phyloP scores from a whole-genome alignment of 2,113 vertebrate species.

The Prionailurus viverrinus region DNA sequence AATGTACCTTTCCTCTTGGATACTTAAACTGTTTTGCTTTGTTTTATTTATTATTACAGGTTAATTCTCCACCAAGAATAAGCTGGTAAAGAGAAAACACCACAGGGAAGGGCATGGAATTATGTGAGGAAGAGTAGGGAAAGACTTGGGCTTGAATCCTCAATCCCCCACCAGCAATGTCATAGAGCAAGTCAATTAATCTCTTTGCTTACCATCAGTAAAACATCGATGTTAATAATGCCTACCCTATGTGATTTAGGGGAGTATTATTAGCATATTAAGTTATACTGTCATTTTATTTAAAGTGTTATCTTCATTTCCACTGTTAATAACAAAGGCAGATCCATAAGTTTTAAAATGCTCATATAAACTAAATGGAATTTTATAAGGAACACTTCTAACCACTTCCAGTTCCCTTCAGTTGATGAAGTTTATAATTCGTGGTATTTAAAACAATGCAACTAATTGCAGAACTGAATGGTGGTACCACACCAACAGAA shows the following conservation, averaged over 20 bases:
- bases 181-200: not conserved
- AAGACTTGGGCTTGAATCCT: not conserved
- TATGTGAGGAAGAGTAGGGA: not conserved
- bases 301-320: constrained; percentile 42
- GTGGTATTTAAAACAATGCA: constrained; percentile 6
- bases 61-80: constrained; percentile 49
- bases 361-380: not conserved
- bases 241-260: not conserved
- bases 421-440: constrained; percentile 20
- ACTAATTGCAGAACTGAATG: not conserved
- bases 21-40: constrained; percentile 18
- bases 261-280: constrained; percentile 7
- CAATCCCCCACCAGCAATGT: not conserved
- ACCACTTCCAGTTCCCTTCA: not conserved
- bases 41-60: not conserved
- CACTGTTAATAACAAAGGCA: constrained; percentile 16
- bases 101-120: not conserved
- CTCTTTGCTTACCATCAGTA: not conserved
- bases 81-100: not conserved
- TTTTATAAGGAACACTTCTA: not conserved
- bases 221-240: not conserved
- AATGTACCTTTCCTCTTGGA: not conserved
- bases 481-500: not conserved
- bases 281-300: constrained; percentile 27
- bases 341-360: constrained; percentile 17